Base-by-base conservation (phyloP, 2,888 invertebrate genomes). In the Apoda limacodes region DNA sequence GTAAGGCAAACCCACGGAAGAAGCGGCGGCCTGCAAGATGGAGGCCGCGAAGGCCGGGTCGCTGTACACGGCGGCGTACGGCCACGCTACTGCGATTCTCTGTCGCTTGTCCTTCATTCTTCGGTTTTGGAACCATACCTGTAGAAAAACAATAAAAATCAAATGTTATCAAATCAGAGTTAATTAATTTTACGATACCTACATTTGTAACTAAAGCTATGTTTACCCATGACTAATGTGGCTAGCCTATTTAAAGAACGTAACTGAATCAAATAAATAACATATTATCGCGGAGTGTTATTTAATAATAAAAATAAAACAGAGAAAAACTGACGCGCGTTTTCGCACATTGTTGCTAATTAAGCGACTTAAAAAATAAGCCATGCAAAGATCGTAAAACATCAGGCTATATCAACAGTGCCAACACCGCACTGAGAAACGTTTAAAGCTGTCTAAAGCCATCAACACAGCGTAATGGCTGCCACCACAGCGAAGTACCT, bases 91-190 rank as follows among this genome's bases (percentile, higher is more conserved):
- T 1, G 96, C 93, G 65, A 96, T 90, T 9, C 95, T 84, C 60
- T 98, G 98, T 0, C 98, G 86, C 55, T 99, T 98, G 80, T 98
- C 98, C 61, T 98, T 96, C 95, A 96, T 96, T 30, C 96, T 83
- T 19, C 96, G 85, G 65, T 96, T 96, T 84, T 96, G 96, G 66
- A 99, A 99, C 98, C 98, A 98, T 11, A 95, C 94, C 93, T 94
- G 83, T 69, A 21, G 45, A 42, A 30, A 39, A 35, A 35, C 35
- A 33, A 19, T 40, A 34, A 32, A 38, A 32, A 39, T 34, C 39
- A 24, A 35, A 32, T 33, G 29, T 28, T 27, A n/a, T 17, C 17
- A 7, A 6, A 17, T 17, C 17, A 17, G 7, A 17, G 7, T 17
- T 17, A 6, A 17, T 17, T 7, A n/a, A n/a, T n/a, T n/a, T n/a